Conservation (phyloP, 2,888 invertebrate species). For the Tipula helvola region DNA sequence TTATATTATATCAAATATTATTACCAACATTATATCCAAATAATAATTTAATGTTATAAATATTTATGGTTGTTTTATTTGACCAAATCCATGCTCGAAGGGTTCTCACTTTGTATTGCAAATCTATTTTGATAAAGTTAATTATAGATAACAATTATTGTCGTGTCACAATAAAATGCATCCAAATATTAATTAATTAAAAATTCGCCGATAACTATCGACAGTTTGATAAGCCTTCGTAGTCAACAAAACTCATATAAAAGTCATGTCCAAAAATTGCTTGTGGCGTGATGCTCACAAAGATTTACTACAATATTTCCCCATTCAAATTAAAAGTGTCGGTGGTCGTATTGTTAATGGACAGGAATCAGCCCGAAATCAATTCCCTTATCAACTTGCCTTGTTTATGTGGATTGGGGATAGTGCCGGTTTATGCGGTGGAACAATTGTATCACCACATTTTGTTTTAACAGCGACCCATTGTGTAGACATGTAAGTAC, state of each 20-base stretch:
- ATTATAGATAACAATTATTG: too few relatives aligned
- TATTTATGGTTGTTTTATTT: background rate
- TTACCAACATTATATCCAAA: too few relatives aligned
- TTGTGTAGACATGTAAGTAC: background rate
- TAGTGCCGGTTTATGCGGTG: background rate
- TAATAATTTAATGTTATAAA: background rate
- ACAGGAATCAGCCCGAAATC: slow-evolving; percentile 6
- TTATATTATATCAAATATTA: too few relatives aligned
- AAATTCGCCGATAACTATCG: background rate
- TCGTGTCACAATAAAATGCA: too few relatives aligned
- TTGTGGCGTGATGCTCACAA: background rate
- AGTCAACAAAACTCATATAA: background rate
- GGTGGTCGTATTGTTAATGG: slow-evolving; percentile 10
- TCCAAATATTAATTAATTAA: too few relatives aligned
- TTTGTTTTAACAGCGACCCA: background rate
- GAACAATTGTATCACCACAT: background rate
- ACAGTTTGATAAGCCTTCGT: background rate
- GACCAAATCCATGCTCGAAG: background rate
- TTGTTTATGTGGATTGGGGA: background rate
- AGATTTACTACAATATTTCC: background rate
- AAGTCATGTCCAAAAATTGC: background rate
- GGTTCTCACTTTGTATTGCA: background rate
- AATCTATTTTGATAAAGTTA: too few relatives aligned
- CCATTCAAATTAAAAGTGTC: background rate
- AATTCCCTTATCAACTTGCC: slow-evolving; percentile 9